Base-by-base conservation (phyloP, 2,797 vertebrate species). In the Xyrichtys novacula region DNA sequence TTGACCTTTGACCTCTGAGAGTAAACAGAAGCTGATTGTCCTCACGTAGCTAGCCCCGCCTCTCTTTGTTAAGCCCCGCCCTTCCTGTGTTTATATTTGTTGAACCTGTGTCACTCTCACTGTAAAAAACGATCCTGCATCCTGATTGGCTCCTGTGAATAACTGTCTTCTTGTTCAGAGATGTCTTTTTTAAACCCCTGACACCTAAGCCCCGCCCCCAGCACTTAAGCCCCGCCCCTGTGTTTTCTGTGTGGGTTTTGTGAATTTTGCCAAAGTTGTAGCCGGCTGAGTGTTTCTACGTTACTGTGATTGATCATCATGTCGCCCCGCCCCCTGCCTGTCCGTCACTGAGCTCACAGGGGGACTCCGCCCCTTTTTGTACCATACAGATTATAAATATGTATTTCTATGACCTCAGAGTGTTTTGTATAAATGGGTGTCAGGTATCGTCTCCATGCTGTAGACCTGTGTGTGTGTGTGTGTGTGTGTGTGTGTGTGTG, bases 211-310 rank as follows among this genome's bases (percentile, higher is more conserved):
- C 40, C 65, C 17, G 1, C 46, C 67, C 65, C 6, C 4, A 65
- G 34, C 58, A 61, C 59, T 46, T 32, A 32, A 47, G 14, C 43
- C 60, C 38, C 42, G 0, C 66, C 59, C 42, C 2, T 94, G 93
- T 97, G 95, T 96, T 95, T 95, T 96, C 94, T 96, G 94, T 96
- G 96, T 97, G 96, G 95, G 96, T 97, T 96, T 96, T 96, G 96
- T 97, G 95, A 95, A 96, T 97, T 84, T 96, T 96, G 95, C 95
- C 95, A 95, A 96, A 96, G 94, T 96, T 95, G 95, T 97, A 90
- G 95, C 94, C 96, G 52, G 38, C 68, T 76, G 94, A 97, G 94
- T 97, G 96, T 97, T 97, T 96, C 95, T 95, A 95, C 93, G 94
- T 96, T 94, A 76, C 70, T 81, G 76, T 85, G 81, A 57, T 79